These are phyloP conservation scores for Podarcis lilfordi DNA, from an alignment of 2,797 vertebrate species.

Conservation along the genomic window DNA sequence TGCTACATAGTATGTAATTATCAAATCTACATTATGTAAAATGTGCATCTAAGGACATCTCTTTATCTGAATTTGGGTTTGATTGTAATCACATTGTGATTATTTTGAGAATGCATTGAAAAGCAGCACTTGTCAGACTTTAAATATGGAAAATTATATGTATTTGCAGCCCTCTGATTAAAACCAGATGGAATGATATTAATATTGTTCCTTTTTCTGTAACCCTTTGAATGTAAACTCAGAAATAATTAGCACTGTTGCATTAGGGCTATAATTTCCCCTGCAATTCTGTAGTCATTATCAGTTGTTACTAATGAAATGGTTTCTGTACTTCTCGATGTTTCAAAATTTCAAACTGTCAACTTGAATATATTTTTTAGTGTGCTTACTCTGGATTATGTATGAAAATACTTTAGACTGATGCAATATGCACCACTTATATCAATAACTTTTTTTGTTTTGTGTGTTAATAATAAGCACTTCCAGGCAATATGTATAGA, in stretches of 20 bases:
- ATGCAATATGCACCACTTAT: background rate
- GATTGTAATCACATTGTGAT: conserved; percentile 35
- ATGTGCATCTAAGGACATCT: conserved; percentile 22
- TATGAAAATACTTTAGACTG: background rate
- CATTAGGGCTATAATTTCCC: conserved; percentile 25
- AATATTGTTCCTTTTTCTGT: conserved; percentile 9
- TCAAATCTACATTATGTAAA: conserved; percentile 36
- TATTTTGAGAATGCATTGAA: conserved; percentile 49
- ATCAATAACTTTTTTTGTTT: background rate
- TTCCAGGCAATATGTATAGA: background rate
- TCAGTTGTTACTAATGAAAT: background rate
- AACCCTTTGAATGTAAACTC: conserved; percentile 43
- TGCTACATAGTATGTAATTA: conserved; percentile 31
- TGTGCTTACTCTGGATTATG: background rate
- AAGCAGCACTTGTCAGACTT: conserved; percentile 42
- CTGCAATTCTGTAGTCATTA: background rate
- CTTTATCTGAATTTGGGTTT: conserved; percentile 38
- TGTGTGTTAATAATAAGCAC: background rate
- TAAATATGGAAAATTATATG: conserved; percentile 42
- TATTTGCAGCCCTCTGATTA: conserved; percentile 44
- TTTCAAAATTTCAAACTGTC: conserved; percentile 5
- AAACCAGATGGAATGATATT: conserved; percentile 34
- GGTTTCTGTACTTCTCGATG: conserved; percentile 2
- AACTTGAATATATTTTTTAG: background rate
- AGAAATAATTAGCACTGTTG: conserved; percentile 45